Evolutionary conservation across 2,113 vertebrate species (phyloP).

Genomic region (Myodes glareolus): DNA sequence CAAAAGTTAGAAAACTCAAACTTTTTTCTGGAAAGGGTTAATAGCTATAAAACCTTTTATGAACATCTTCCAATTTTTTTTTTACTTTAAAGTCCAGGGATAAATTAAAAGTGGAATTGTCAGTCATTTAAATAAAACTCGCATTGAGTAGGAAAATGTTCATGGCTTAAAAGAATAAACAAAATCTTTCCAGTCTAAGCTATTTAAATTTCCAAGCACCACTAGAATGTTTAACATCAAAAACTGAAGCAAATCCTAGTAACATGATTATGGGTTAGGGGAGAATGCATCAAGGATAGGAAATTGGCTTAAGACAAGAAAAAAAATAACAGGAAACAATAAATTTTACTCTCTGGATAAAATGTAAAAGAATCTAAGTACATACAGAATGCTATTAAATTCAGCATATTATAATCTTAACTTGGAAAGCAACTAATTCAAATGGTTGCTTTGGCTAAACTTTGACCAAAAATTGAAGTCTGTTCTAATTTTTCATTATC

Average conservation of each 20-base stretch:
- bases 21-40: neutral
- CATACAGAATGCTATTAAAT: neutral
- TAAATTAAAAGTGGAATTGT: neutral
- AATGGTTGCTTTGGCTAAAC: neutral
- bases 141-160: neutral
- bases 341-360: neutral
- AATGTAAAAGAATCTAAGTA: neutral
- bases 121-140: neutral
- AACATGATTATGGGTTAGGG: neutral
- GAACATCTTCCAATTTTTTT: neutral
- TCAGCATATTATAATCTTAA: slow-evolving; percentile 14
- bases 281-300: slow-evolving; percentile 14
- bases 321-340: neutral
- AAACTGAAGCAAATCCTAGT: slow-evolving; percentile 3
- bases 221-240: slow-evolving; percentile 46
- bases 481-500: neutral
- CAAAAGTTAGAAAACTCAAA: neutral
- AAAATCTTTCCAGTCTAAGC: neutral
- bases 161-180: neutral
- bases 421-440: neutral
- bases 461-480: neutral
- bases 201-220: slow-evolving; percentile 36
- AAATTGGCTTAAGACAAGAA: neutral
- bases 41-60: neutral
- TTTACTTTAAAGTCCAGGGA: neutral